Evolutionary conservation across 2,113 vertebrate genomes (phyloP), one percentile per base, ranked within the genome.

Genomic region (Brachyhypopomus gauderio): DNA sequence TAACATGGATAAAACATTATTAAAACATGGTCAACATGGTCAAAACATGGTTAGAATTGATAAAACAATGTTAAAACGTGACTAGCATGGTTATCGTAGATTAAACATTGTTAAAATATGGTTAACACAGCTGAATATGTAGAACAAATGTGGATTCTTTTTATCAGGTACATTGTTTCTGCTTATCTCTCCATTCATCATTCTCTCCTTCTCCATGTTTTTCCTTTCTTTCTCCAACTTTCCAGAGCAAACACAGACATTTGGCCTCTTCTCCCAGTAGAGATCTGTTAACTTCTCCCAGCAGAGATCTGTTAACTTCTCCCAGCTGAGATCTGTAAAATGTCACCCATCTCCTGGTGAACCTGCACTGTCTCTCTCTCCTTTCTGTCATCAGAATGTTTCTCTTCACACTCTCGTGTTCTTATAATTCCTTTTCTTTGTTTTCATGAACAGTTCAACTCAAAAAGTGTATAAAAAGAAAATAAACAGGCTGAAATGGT

Each of bases 201-300:
- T 11, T 52, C 45, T 14, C 2, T 52, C 12, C 45, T 14, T 52
- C 45, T 52, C 45, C 3, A 52, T n/a, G n/a, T 52, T 36, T 56
- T 41, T 59, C 75, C 22, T 64, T 23, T 56, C 38, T 20, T 0
- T 17, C 55, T 19, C 55, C 41, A 17, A 72, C 17, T 45, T 58
- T 67, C 72, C 70, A 69, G 41, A 67, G 62, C 58, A 82, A 75
- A 81, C 72, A 59, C 79, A 81, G 72, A 81, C 52, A 64, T 72
- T 81, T 27, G 22, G 72, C 78, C 17, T 75, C n/a, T 38, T 25
- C 56, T 81, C 78, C 59, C 72, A 73, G 56, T 34, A 59, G 59
- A 66, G 72, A 75, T 30, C 30, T 30, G 30, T 30, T 30, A 30
- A 30, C 30, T 30, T 30, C 30, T 30, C 30, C 1, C 30, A 30